These are phyloP conservation scores for Amblyjoppa proteus DNA, from an alignment of 2,888 invertebrate genomes.

Conservation along the genomic window DNA sequence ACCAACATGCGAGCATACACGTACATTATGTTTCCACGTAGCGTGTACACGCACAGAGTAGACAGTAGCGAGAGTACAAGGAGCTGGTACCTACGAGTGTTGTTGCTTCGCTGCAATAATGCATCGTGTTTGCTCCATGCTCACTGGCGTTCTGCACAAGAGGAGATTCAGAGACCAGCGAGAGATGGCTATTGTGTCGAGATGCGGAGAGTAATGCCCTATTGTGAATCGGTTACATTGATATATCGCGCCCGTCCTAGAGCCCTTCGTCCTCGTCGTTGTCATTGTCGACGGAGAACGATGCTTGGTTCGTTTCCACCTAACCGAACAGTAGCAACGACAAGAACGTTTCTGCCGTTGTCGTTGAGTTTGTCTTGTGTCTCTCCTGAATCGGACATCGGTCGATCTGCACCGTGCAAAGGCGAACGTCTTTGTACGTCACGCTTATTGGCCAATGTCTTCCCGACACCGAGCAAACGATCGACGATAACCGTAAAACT, in stretches of 20 bases:
- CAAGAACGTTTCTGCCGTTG: slow-evolving; percentile 12
- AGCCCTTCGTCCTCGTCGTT: slow-evolving; percentile 50
- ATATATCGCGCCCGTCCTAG: slow-evolving; percentile 69
- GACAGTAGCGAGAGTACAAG: slow-evolving; percentile 47
- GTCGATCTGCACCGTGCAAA: background rate
- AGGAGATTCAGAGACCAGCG: slow-evolving; percentile 40
- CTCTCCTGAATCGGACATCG: background rate
- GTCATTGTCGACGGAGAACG: slow-evolving; percentile 41
- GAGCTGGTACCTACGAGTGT: slow-evolving; percentile 36
- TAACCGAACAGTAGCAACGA: slow-evolving; percentile 16
- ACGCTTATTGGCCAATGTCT: background rate
- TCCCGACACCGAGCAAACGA: background rate
- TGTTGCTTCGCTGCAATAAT: slow-evolving; percentile 50
- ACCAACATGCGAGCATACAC: slow-evolving; percentile 2
- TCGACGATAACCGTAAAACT: background rate
- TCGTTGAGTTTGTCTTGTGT: slow-evolving; percentile 6
- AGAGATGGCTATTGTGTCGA: slow-evolving; percentile 76
- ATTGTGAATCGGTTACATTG: slow-evolving; percentile 79
- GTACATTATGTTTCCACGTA: slow-evolving; percentile 22
- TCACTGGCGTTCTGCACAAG: slow-evolving; percentile 41
- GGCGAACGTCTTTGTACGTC: background rate
- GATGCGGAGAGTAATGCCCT: slow-evolving; percentile 76
- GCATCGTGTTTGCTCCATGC: slow-evolving; percentile 51
- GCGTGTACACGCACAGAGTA: slow-evolving; percentile 22
- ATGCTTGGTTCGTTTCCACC: slow-evolving; percentile 42